Evolutionary conservation across 2,797 vertebrate genomes (phyloP), one percentile per base, ranked within the genome.

Genomic region (Urocyon cinereoargenteus): DNA sequence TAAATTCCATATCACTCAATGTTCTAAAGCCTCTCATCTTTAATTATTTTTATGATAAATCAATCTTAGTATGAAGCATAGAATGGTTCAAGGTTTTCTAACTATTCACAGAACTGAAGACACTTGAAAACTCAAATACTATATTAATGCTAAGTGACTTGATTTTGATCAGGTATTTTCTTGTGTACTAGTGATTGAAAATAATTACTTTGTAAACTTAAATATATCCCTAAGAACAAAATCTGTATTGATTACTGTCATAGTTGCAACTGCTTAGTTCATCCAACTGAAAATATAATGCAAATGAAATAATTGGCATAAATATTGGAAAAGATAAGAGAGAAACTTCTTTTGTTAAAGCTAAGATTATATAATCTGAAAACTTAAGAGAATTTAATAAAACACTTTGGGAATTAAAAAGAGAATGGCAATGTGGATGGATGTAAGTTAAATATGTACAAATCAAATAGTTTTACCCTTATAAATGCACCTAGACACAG

Each of bases 271-370:
- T 70, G 15, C 15, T 94, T 86, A 93, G 22, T n/a, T 84, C 8
- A 94, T 68, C 16, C n/a, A 94, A 94, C 26, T 62, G 75, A 97
- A 95, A 96, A 53, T 72, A 96, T 36, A 31, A 90, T 84, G 31
- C 34, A 79, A 93, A 90, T 84, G 26, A 94, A 94, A 61, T 49
- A 84, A 70, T 2, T 92, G 55, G 64, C 12, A 86, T 5, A 86
- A 93, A 91, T 5, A 92, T 7, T 72, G 26, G 59, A 91, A 95
- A 89, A 72, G 6, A n/a, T 34, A 14, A 83, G 26, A 72, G 24
- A 88, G 26, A 79, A 36, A 57, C 57, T 91, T 70, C 36, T 82
- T 89, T 57, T 85, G 13, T 83, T 86, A 66, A 28, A 70, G 53
- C 10, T 88, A n/a, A 21, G 28, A 57, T 55, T 66, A 26, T 19